phyloP scores from a whole-genome alignment of 2,888 invertebrate genomes.

The Lycophotia porphyrea region DNA sequence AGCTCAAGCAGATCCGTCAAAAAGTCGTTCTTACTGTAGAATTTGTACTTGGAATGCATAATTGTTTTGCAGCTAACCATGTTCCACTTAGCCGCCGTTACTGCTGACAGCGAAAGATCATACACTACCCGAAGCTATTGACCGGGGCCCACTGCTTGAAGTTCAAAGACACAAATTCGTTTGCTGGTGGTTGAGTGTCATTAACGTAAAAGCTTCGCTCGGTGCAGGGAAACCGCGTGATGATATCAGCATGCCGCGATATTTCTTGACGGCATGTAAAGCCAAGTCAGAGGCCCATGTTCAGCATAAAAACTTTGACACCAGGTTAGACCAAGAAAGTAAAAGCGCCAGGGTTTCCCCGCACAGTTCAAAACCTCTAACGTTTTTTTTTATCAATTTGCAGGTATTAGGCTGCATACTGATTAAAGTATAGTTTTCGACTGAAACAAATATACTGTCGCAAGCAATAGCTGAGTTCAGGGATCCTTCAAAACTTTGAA shows the following conservation, averaged over 20 bases:
- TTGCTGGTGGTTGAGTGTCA: too few relatives aligned
- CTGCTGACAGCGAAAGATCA: neutral
- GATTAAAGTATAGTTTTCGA: neutral
- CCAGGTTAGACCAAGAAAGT: too few relatives aligned
- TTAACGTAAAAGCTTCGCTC: too few relatives aligned
- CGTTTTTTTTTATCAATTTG: neutral
- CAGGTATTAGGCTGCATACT: neutral
- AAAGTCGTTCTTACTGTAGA: neutral
- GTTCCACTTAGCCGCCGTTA: neutral
- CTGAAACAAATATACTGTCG: neutral
- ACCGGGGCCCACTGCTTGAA: neutral
- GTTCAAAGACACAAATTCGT: neutral
- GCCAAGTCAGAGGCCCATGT: too few relatives aligned
- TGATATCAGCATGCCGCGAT: too few relatives aligned
- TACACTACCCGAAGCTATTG: neutral
- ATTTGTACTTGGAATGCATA: neutral
- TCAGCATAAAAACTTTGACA: too few relatives aligned
- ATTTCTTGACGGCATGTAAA: too few relatives aligned
- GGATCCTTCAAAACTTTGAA: neutral
- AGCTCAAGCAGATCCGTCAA: too few relatives aligned
- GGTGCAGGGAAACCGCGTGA: too few relatives aligned
- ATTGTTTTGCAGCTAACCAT: neutral
- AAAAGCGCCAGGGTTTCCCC: too few relatives aligned
- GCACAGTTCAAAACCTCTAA: too few relatives aligned
- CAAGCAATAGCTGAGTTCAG: neutral